Evolutionary conservation across 2,888 invertebrate genomes (phyloP), one percentile per base, ranked within the genome.

Genomic region (Eustalomyia histrio): DNA sequence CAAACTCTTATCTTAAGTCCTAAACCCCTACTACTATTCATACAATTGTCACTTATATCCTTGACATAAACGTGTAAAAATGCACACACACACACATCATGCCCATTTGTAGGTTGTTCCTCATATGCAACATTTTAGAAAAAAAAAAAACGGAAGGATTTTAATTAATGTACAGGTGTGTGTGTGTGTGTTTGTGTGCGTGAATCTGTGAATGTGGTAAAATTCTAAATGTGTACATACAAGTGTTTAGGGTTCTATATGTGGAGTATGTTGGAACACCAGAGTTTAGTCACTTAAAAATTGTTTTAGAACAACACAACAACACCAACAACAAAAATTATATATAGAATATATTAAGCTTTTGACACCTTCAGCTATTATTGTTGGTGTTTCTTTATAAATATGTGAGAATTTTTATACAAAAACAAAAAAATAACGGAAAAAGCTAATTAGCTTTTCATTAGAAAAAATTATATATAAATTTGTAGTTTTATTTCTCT

Each of bases 351-450:
- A 76, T 78, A 78, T 75, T 78, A 81, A 71, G 81, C 81, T 78
- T 81, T 81, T 81, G 74, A 81, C 81, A 81, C 81, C 78, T 81
- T 81, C 74, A 78, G 74, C 74, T 75, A 71, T 81, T 81, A 74
- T 81, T 80, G 21, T 57, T 73, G 17, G 17, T 29, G 18, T 72
- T 72, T 76, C 64, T 76, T 76, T 69, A 55, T 68, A 16, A 17
- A 63, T 47, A 61, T 21, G 6, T 9, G 14, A 68, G 53, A 76
- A 33, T 67, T 29, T 76, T 16, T 61, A 33, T 39, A 24, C 3
- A 33, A 33, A 58, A 21, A 55, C 43, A 55, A 55, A 21, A 43
- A 67, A 55, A 55, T 10, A 81, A 74, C 81, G 81, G 81, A 81
- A 81, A 78, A 74, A 75, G 74, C 81, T 81, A 81, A 81, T 81